A percentile compares a stretch with the other conserved stretches of the same genome.
These are phyloP conservation scores for Labeo catla DNA, from an alignment of 2,113 vertebrate species.

Conservation along the genomic window DNA sequence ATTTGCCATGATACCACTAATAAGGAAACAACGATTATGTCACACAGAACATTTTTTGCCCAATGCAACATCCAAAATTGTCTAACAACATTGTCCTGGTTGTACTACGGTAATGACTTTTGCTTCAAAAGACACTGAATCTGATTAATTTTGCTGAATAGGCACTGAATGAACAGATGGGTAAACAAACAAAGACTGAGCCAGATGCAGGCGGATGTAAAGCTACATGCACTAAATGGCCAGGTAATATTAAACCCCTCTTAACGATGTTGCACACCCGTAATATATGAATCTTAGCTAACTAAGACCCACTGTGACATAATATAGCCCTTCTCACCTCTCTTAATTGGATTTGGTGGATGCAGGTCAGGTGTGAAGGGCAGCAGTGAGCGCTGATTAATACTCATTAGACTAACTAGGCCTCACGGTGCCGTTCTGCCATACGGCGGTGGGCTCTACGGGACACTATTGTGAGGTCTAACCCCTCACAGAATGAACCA, in stretches of 20 bases:
- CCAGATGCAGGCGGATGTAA: neutral
- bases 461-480: constrained; percentile 80
- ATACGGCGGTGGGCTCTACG: constrained; percentile 70
- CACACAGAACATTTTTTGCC: constrained; percentile 40
- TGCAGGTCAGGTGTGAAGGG: constrained; percentile 70
- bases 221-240: neutral
- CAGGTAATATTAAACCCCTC: neutral
- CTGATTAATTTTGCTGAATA: neutral
- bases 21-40: constrained; percentile 18
- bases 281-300: constrained; percentile 9
- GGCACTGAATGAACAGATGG: constrained; percentile 10
- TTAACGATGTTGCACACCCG: neutral
- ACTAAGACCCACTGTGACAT: constrained; percentile 54
- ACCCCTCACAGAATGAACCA: constrained; percentile 77
- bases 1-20: constrained; percentile 23
- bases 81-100: neutral
- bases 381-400: constrained; percentile 84
- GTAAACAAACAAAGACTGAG: neutral
- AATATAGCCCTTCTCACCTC: constrained; percentile 58
- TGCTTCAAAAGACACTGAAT: constrained; percentile 9
- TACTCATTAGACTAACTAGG: constrained; percentile 83
- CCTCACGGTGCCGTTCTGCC: constrained; percentile 83
- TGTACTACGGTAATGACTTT: neutral
- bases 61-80: constrained; percentile 27
- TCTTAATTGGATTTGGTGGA: constrained; percentile 71